Conservation (phyloP, 2,888 invertebrate genomes). For the Junonia oenone region DNA sequence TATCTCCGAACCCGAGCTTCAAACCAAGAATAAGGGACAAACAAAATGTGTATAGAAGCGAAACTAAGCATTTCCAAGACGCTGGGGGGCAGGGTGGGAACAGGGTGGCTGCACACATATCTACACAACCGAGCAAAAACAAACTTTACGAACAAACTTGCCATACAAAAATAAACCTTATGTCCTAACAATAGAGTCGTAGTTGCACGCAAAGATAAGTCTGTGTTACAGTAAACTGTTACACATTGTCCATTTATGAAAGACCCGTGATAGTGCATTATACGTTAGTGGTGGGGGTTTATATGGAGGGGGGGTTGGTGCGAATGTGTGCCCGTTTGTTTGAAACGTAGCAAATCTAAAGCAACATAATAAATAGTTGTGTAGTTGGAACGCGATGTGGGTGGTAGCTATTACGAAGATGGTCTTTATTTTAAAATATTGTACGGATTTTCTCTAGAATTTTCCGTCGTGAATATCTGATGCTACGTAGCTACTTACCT, state of each 20-base stretch:
- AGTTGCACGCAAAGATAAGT: slow-evolving; percentile 19
- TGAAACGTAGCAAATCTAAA: slow-evolving; percentile 38
- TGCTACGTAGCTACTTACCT: neutral
- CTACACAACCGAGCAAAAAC: slow-evolving; percentile 35
- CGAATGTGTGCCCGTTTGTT: slow-evolving; percentile 40
- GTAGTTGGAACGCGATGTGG: neutral
- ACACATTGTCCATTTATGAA: slow-evolving; percentile 51
- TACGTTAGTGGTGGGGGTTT: slow-evolving; percentile 38
- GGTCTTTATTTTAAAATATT: slow-evolving; percentile 2
- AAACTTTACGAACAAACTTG: slow-evolving; percentile 14
- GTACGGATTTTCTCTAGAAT: neutral
- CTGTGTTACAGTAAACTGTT: slow-evolving; percentile 30
- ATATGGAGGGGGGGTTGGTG: slow-evolving; percentile 34
- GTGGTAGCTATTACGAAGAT: slow-evolving; percentile 1
- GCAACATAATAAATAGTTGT: slow-evolving; percentile 37
- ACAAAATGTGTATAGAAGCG: slow-evolving; percentile 67
- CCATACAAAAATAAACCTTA: slow-evolving; percentile 38
- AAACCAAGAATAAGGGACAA: slow-evolving; percentile 58
- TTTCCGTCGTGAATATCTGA: neutral
- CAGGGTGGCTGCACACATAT: slow-evolving; percentile 29
- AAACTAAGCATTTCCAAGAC: slow-evolving; percentile 73
- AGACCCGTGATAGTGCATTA: slow-evolving; percentile 52
- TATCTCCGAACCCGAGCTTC: slow-evolving; percentile 54
- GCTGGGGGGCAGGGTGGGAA: slow-evolving; percentile 43
- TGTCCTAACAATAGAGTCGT: neutral